Conservation (phyloP, 2,797 vertebrate species). For the Naso thynnoides region DNA sequence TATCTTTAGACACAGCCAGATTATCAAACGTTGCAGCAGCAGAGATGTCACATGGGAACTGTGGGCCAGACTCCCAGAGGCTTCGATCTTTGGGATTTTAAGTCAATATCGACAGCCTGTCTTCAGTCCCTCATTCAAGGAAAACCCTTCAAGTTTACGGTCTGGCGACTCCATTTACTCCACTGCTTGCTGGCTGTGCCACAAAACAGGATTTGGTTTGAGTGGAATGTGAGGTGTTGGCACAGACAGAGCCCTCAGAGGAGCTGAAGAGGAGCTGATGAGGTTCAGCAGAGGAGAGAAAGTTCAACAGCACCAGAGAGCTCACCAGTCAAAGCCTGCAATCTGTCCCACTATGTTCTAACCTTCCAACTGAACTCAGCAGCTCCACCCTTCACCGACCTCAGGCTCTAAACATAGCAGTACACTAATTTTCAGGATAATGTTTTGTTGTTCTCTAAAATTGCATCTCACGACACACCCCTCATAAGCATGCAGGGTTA, state of each 20-base stretch:
- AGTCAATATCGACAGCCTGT: conserved; percentile 45
- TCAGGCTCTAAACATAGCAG: neutral
- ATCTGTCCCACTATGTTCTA: neutral
- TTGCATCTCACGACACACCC: too few species aligned
- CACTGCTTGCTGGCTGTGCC: conserved; percentile 11
- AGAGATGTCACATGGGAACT: conserved; percentile 13
- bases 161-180: conserved; percentile 47
- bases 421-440: neutral
- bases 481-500: too few species aligned
- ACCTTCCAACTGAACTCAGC: conserved; percentile 12
- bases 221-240: neutral
- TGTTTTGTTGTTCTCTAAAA: conserved; percentile 14
- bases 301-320: neutral
- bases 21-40: conserved; percentile 43
- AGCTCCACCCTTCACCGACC: conserved; percentile 12
- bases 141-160: conserved; percentile 36
- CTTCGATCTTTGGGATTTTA: conserved; percentile 26
- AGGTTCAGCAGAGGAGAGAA: neutral
- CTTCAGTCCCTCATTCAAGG: conserved; percentile 30
- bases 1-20: conserved; percentile 63
- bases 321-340: neutral
- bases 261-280: neutral
- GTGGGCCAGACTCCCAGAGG: conserved; percentile 19
- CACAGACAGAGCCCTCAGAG: neutral
- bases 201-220: conserved; percentile 1